Evolutionary conservation across 2,888 invertebrate genomes (phyloP).

Genomic region (Osedax frankpressi): DNA sequence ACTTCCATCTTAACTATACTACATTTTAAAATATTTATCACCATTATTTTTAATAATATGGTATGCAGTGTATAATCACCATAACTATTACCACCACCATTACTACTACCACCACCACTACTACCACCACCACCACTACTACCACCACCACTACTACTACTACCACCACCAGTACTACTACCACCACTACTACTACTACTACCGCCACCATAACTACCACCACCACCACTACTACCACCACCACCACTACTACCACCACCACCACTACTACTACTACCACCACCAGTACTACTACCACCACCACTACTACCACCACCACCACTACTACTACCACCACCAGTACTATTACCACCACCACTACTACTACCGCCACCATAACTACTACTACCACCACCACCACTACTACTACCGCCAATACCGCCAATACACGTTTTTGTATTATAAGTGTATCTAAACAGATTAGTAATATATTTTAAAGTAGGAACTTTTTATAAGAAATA

Average conservation of each 20-base stretch:
- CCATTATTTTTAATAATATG: too few relatives aligned
- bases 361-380: not conserved
- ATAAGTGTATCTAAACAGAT: too few relatives aligned
- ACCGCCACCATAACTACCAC: not conserved
- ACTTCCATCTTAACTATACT: too few relatives aligned
- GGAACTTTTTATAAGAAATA: too few relatives aligned
- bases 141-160: not conserved
- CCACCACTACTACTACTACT: not conserved
- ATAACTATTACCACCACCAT: not conserved
- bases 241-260: not conserved
- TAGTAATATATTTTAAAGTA: too few relatives aligned
- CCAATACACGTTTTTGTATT: too few relatives aligned
- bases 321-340: not conserved
- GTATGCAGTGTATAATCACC: too few relatives aligned
- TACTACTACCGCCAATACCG: not conserved
- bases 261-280: not conserved
- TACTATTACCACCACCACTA: not conserved
- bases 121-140: not conserved
- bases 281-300: not conserved
- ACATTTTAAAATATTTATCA: too few relatives aligned
- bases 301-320: not conserved
- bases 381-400: not conserved
- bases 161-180: not conserved
- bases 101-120: not conserved
- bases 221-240: not conserved